phyloP scores from a whole-genome alignment of 2,888 invertebrate genomes.

The Polydrusus tereticollis region DNA sequence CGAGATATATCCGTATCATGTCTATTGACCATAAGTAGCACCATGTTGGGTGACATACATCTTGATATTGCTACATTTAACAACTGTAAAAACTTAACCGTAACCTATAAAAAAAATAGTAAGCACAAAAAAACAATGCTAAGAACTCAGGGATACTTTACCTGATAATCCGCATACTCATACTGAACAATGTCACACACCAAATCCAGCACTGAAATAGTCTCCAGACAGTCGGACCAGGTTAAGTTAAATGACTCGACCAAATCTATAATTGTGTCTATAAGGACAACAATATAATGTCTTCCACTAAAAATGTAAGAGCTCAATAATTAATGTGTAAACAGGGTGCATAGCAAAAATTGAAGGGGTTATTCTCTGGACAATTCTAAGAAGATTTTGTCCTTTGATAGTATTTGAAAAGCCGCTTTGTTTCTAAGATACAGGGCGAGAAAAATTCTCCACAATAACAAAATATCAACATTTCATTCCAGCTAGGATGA shows the following conservation, averaged over 20 bases:
- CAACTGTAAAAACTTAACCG: not conserved
- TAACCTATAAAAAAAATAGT: slow-evolving; percentile 1
- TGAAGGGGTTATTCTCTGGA: too few relatives aligned
- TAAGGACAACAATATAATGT: not conserved
- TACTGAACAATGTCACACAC: not conserved
- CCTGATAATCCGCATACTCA: not conserved
- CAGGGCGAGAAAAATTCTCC: too few relatives aligned
- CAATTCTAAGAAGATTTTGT: too few relatives aligned
- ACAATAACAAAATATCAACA: too few relatives aligned
- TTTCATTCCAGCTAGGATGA: too few relatives aligned
- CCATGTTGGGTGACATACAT: slow-evolving; percentile 17
- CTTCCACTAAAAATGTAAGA: slow-evolving; percentile 1
- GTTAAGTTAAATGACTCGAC: slow-evolving; percentile 8
- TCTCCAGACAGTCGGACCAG: slow-evolving; percentile 2
- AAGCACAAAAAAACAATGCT: not conserved
- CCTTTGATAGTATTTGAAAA: too few relatives aligned
- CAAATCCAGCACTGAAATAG: not conserved
- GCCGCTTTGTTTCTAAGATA: too few relatives aligned
- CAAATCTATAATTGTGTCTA: not conserved
- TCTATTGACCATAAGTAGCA: not conserved
- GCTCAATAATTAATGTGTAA: too few relatives aligned
- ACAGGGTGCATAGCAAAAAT: too few relatives aligned
- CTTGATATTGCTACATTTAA: slow-evolving; percentile 6
- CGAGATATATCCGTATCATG: not conserved
- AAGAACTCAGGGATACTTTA: too few relatives aligned